Evolutionary conservation across 2,888 invertebrate genomes (phyloP).

Genomic region (Xiphydria camelus): DNA sequence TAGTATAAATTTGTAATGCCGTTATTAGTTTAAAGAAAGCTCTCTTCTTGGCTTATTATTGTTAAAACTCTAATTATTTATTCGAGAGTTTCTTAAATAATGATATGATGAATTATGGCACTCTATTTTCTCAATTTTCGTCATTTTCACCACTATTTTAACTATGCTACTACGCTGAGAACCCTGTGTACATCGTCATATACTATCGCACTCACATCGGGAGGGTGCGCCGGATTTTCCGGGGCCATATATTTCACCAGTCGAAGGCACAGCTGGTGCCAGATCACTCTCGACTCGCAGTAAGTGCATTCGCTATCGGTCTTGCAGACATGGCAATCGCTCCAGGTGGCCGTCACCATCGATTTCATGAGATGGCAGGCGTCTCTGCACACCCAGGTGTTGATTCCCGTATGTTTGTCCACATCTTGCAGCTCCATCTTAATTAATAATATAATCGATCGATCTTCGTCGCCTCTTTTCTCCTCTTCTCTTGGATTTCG

Average conservation of each 20-base stretch:
- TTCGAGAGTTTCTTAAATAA: too few relatives aligned
- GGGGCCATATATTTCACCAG: constrained; percentile 81
- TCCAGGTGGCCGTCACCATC: constrained; percentile 76
- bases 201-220: constrained; percentile 76
- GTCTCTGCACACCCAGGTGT: constrained; percentile 74
- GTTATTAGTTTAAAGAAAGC: too few relatives aligned
- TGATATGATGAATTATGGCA: constrained; percentile 5
- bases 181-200: constrained; percentile 1
- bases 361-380: constrained; percentile 74
- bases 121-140: background rate
- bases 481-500: too few relatives aligned
- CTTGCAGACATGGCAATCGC: constrained; percentile 64
- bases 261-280: constrained; percentile 88
- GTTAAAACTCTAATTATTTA: too few relatives aligned
- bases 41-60: too few relatives aligned
- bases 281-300: constrained; percentile 91
- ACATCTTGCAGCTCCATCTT: constrained; percentile 84
- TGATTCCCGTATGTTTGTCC: constrained; percentile 79
- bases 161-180: too few relatives aligned
- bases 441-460: constrained; percentile 8
- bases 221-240: constrained; percentile 71
- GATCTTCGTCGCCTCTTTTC: too few relatives aligned
- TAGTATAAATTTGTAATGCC: too few relatives aligned
- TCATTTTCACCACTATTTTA: constrained; percentile 6
- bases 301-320: constrained; percentile 76